Evolutionary conservation across 2,888 invertebrate species (phyloP), one percentile per base, ranked within the genome.

Genomic region (Zygaena filipendulae): DNA sequence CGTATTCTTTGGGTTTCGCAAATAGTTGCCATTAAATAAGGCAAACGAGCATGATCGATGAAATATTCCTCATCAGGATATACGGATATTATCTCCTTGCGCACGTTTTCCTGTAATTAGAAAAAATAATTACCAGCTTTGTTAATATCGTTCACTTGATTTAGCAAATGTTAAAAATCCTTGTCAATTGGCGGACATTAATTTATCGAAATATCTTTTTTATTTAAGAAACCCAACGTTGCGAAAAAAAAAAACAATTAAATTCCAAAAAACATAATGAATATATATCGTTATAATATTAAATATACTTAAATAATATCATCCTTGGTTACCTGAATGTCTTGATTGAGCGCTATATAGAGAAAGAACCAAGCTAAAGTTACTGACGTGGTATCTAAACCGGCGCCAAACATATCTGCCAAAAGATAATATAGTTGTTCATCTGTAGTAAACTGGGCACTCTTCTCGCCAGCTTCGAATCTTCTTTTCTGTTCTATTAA

Each of bases 381-480:
- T 0, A 88, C 85, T 30, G 91, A 66, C 0, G 92, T 89, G 0
- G 95, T 94, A 47, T 95, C 95, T 27, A 92, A 82, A 3, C 92
- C 92, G 8, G 94, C 94, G 0, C 93, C 92, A 51, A 91, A 91
- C 51, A 94, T 74, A 61, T 95, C 95, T 3, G 90, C 90, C 34
- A 93, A 55, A 13, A 93, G 71, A 57, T 88, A 90, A 42, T 85
- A 67, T 49, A 92, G 70, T 52, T 95, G 93, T 29, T 83, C 80
- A 40, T 84, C 81, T 9, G 75, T 84, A 51, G 87, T 87, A 42
- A 82, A 82, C 27, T 59, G 54, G n/a, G 70, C 62, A 3, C 59
- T 52, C 4, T 68, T 70, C 22, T 82, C 74, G 2, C 57, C 52
- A 27, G 42, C 64, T 26, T 59, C 66, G 37, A 59, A 66, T 35